Evolutionary conservation across 2,797 vertebrate genomes (phyloP), one percentile per base, ranked within the genome.

Genomic region (Mallotus villosus): DNA sequence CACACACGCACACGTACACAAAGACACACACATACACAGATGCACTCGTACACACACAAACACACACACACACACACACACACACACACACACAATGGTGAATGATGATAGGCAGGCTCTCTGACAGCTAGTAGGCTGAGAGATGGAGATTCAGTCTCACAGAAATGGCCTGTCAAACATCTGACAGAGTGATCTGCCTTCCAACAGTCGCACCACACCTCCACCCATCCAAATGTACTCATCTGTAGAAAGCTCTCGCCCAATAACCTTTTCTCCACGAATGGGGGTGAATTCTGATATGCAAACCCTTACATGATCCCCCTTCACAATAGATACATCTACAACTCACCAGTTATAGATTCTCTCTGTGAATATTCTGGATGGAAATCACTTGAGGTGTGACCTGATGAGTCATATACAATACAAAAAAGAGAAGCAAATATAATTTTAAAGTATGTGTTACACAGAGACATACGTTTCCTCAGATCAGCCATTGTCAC

Each of bases 71-170:
- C 34, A 46, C 63, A n/a, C 61, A 63, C 27, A 63, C 0, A 32
- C 61, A 63, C 61, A 63, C 63, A 65, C 34, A 65, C 63, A 41
- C 34, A 46, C 63, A n/a, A n/a, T 37, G 24, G 14, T 65, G 65
- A 79, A n/a, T 69, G 79, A 79, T 58, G 58, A 55, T 55, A 19
- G 73, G 71, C 66, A 67, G 75, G 5, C 41, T 61, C 67, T 71
- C 55, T 62, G 75, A 80, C 72, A 80, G 74, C 51, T 19, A 58
- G 60, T 55, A 53, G 25, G 51, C 25, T 2, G 24, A 12, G 55
- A 60, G 69, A 70, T 24, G 51, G 37, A 60, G 71, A 27, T 65
- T 75, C 62, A 2, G 51, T 55, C 57, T 71, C 34, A 21, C 61
- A 53, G 70, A 66, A 71, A 81, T 55, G 63, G 71, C 67, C 70